Percentiles rank a stretch among this genome's conserved stretches.
Evolutionary conservation across 2,888 invertebrate species (phyloP).

Genomic region (Drosophila trichaetosa): DNA sequence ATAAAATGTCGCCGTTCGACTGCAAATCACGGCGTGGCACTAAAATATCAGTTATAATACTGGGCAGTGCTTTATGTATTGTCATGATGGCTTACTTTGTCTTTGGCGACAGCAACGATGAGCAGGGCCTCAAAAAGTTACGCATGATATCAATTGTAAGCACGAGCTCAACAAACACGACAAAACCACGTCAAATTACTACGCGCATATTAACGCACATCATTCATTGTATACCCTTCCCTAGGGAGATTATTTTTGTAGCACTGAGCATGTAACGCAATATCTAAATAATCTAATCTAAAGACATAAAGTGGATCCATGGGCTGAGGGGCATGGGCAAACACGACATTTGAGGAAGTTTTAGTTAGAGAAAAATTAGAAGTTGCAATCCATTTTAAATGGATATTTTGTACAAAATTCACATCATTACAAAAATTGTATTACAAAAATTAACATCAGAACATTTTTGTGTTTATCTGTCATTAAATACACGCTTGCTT

Average conservation of each 20-base stretch:
- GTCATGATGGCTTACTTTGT: slow-evolving; percentile 84
- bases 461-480: no score
- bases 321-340: not conserved
- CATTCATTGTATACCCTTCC: not conserved
- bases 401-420: not conserved
- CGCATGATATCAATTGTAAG: slow-evolving; percentile 84
- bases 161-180: slow-evolving; percentile 9
- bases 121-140: slow-evolving; percentile 81
- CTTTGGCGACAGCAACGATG: slow-evolving; percentile 84
- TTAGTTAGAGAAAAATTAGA: not conserved
- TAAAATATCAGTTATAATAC: slow-evolving; percentile 83
- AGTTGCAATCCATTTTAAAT: not conserved
- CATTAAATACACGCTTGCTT: no score
- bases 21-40: slow-evolving; percentile 82
- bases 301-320: not conserved
- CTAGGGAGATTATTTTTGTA: not conserved
- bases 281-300: not conserved
- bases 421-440: no score
- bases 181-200: slow-evolving; percentile 11
- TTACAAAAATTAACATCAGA: no score
- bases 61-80: slow-evolving; percentile 81
- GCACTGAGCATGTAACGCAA: not conserved
- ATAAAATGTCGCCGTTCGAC: slow-evolving; percentile 73
- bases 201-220: slow-evolving; percentile 20
- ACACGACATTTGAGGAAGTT: not conserved